phyloP scores from a whole-genome alignment of 1,140 invertebrate species.

The Drosophila ogumai region DNA sequence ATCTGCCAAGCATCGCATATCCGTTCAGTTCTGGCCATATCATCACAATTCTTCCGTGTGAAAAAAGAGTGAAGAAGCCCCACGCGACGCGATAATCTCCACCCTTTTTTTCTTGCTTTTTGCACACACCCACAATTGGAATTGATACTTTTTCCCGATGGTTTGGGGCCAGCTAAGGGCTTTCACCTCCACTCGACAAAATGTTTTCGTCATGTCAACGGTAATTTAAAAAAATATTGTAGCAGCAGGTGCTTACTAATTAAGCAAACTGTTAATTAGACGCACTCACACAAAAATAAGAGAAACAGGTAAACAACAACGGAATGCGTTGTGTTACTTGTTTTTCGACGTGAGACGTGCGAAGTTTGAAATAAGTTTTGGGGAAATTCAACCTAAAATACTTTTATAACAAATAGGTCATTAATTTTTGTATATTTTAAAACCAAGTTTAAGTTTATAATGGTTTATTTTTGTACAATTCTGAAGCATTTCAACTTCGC shows the following conservation, averaged over 20 bases:
- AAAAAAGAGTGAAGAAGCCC: slow-evolving; percentile 63
- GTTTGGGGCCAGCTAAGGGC: slow-evolving; percentile 42
- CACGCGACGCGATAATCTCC: slow-evolving; percentile 37
- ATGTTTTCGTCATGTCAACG: slow-evolving; percentile 47
- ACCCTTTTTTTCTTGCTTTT: slow-evolving; percentile 15
- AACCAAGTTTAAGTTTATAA: neutral
- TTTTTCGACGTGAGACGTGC: slow-evolving; percentile 13
- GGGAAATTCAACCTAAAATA: slow-evolving; percentile 28
- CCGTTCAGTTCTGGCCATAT: slow-evolving; percentile 8
- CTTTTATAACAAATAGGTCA: neutral
- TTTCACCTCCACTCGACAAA: slow-evolving; percentile 70
- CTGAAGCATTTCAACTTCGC: neutral
- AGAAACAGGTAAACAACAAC: slow-evolving; percentile 52
- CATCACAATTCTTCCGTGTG: slow-evolving; percentile 44
- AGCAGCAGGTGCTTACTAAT: slow-evolving; percentile 69
- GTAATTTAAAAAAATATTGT: slow-evolving; percentile 33
- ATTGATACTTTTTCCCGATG: slow-evolving; percentile 57
- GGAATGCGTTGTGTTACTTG: slow-evolving; percentile 10
- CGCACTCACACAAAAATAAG: slow-evolving; percentile 23
- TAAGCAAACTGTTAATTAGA: slow-evolving; percentile 60
- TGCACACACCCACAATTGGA: slow-evolving; percentile 60
- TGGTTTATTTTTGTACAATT: neutral
- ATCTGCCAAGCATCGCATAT: slow-evolving; percentile 43
- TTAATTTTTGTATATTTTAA: neutral
- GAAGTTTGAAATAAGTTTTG: slow-evolving; percentile 44